A percentile compares a stretch with the other conserved stretches of the same genome.
Evolutionary conservation across 2,888 invertebrate genomes (phyloP).

Genomic region (Monopis laevigella): DNA sequence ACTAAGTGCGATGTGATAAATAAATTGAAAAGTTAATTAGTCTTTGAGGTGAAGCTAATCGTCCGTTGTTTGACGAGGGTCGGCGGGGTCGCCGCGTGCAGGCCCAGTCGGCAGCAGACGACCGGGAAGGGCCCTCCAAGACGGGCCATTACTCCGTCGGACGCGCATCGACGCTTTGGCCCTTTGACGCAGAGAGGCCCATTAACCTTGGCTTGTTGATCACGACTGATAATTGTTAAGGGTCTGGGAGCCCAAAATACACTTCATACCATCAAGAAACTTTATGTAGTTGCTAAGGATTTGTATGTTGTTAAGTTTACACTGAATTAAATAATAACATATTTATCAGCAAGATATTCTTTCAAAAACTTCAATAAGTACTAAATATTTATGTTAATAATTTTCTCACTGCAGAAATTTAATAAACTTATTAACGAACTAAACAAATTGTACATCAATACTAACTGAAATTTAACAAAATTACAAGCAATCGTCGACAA

Average conservation of each 20-base stretch:
- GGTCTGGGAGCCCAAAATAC: neutral
- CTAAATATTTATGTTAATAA: no score
- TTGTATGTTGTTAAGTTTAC: neutral
- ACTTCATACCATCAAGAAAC: neutral
- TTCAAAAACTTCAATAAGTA: no score
- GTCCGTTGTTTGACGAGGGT: conserved; percentile 60
- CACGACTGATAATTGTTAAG: conserved; percentile 54
- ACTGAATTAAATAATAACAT: no score
- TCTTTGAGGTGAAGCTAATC: conserved; percentile 51
- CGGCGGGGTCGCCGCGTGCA: conserved; percentile 43
- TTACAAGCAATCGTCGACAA: no score
- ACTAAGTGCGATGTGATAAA: conserved; percentile 22
- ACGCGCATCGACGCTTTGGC: conserved; percentile 23
- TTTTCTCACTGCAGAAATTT: no score
- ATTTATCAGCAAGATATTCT: no score
- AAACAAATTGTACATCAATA: no score
- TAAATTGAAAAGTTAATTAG: conserved; percentile 48
- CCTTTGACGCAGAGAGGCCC: conserved; percentile 61
- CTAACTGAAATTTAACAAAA: no score
- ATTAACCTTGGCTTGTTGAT: conserved; percentile 63
- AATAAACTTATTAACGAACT: no score
- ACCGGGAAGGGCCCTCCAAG: conserved; percentile 20
- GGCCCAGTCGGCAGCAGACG: conserved; percentile 24
- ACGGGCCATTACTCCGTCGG: conserved; percentile 3
- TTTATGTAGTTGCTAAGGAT: neutral